Evolutionary conservation across 2,113 vertebrate species (phyloP).

Genomic region (Lophochroa leadbeateri): DNA sequence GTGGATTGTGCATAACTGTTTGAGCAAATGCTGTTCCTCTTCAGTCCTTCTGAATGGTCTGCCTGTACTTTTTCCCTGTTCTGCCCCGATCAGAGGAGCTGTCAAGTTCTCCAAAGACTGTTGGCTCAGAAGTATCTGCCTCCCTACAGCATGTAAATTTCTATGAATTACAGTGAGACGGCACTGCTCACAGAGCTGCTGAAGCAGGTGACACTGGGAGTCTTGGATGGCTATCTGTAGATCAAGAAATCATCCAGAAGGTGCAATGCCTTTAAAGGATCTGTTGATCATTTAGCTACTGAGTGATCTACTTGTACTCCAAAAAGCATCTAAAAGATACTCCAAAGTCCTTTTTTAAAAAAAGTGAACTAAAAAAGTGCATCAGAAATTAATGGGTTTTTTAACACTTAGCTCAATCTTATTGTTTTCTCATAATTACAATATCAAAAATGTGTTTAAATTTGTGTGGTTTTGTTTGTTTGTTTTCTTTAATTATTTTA

Average conservation of each 20-base stretch:
- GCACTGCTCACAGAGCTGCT: accelerated
- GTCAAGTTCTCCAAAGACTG: background rate
- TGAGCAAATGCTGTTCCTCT: background rate
- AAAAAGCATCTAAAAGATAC: background rate
- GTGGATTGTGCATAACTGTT: background rate
- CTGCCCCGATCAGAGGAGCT: background rate
- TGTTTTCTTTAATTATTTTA: background rate
- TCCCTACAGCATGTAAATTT: accelerated
- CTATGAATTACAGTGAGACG: background rate
- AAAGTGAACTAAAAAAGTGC: background rate
- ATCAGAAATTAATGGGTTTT: background rate
- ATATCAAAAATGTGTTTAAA: background rate
- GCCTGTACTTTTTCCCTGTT: background rate
- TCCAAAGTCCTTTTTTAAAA: background rate
- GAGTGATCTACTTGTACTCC: background rate
- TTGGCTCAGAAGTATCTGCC: background rate
- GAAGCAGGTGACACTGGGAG: background rate
- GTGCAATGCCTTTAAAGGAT: background rate
- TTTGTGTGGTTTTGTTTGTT: background rate
- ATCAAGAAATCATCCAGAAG: background rate
- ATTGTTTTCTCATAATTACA: background rate
- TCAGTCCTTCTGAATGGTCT: background rate
- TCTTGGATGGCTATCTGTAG: background rate
- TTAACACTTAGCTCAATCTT: background rate
- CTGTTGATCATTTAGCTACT: background rate